These are phyloP conservation scores for Isichthys henryi DNA, from an alignment of 2,113 vertebrate species.

Conservation along the genomic window DNA sequence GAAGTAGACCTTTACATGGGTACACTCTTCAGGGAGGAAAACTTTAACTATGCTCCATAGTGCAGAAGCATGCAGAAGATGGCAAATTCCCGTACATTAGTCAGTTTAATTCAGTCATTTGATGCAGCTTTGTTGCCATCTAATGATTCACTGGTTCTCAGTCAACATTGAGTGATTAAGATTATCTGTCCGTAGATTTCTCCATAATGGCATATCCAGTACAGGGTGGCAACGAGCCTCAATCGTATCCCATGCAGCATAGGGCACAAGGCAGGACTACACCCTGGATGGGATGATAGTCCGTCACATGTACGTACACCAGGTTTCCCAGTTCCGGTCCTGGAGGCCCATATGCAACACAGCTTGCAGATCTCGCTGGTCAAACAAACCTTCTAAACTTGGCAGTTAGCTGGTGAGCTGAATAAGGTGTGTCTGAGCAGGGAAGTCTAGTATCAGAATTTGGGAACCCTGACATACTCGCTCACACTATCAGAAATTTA, in stretches of 20 bases:
- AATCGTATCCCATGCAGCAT: not conserved
- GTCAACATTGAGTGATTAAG: not conserved
- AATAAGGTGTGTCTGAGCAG: not conserved
- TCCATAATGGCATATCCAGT: not conserved
- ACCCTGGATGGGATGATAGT: not conserved
- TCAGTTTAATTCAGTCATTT: not conserved
- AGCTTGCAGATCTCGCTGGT: not conserved
- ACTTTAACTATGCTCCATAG: not conserved
- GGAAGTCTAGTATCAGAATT: not conserved
- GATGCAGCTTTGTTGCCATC: not conserved
- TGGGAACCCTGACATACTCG: not conserved
- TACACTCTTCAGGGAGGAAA: not conserved
- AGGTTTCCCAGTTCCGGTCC: not conserved
- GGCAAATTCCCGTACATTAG: not conserved
- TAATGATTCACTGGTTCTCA: not conserved
- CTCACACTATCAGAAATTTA: not conserved
- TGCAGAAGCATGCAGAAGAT: not conserved
- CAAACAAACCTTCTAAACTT: not conserved
- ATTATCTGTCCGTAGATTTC: not conserved
- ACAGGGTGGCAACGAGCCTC: not conserved
- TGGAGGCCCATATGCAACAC: not conserved
- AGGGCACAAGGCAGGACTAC: not conserved
- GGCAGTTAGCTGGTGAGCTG: not conserved
- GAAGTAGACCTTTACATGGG: not conserved
- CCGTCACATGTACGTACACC: not conserved